These are phyloP conservation scores for Anabas testudineus DNA, from an alignment of 2,797 vertebrate species.

Conservation along the genomic window DNA sequence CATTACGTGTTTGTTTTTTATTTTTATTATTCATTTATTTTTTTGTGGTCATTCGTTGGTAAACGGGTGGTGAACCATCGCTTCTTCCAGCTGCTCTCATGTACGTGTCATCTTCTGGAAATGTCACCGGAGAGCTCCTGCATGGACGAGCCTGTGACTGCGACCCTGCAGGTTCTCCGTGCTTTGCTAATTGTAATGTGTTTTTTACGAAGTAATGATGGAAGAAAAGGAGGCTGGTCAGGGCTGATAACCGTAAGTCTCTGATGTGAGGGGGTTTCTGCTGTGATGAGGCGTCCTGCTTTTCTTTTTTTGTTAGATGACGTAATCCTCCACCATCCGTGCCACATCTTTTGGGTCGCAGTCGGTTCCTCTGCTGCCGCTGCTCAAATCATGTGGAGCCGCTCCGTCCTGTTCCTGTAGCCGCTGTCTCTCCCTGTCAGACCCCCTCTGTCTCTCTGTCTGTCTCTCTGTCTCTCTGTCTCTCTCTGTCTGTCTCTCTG, in stretches of 20 bases:
- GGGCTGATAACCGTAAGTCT: too few relatives aligned
- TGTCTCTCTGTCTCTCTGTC: too few relatives aligned
- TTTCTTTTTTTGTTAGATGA: constrained; percentile 75
- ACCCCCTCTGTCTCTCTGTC: not conserved
- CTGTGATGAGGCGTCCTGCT: constrained; percentile 74
- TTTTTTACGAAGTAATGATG: not conserved
- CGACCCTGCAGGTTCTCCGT: not conserved
- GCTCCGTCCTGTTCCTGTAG: constrained; percentile 53
- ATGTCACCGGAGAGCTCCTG: constrained; percentile 36
- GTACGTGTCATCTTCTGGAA: constrained; percentile 49
- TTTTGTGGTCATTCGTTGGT: constrained; percentile 28
- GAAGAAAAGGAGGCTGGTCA: not conserved
- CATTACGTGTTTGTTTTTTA: not conserved
- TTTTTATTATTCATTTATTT: too few relatives aligned
- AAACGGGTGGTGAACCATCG: not conserved
- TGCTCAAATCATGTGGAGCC: constrained; percentile 64
- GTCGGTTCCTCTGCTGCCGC: constrained; percentile 68
- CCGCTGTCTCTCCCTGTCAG: not conserved
- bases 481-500: too few relatives aligned
- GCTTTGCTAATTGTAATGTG: constrained; percentile 8
- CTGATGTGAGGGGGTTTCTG: constrained; percentile 53
- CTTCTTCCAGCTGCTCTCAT: constrained; percentile 11
- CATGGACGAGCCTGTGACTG: constrained; percentile 28
- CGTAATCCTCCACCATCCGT: constrained; percentile 79
- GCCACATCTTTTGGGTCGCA: constrained; percentile 81